Conservation (phyloP, 2,797 vertebrate species). For the Echiichthys vipera region DNA sequence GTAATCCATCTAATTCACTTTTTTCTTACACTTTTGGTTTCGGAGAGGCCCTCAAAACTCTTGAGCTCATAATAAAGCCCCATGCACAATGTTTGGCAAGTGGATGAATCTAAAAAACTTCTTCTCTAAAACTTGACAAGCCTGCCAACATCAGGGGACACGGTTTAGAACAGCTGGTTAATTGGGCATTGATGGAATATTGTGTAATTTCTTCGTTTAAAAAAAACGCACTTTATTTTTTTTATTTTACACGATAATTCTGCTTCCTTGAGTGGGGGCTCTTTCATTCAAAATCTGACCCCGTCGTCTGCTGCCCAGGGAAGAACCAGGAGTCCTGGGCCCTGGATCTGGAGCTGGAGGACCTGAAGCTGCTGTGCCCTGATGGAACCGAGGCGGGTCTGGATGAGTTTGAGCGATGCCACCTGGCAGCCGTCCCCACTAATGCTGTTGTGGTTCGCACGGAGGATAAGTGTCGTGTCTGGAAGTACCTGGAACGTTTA, state of each 20-base stretch:
- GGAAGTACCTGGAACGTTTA: constrained; percentile 87
- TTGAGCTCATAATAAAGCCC: not conserved
- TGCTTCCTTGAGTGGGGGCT: not conserved
- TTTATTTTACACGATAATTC: too few relatives aligned
- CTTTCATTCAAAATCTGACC: not conserved
- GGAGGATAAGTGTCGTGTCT: constrained; percentile 86
- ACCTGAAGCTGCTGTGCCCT: constrained; percentile 87
- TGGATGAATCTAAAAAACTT: constrained; percentile 4
- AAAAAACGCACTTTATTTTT: not conserved
- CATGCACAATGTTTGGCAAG: not conserved
- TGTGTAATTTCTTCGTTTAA: not conserved
- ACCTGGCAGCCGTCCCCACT: constrained; percentile 85
- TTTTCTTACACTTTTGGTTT: not conserved
- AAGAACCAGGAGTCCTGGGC: constrained; percentile 88
- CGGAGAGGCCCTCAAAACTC: not conserved
- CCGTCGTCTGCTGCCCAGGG: constrained; percentile 60
- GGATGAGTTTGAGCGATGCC: constrained; percentile 77
- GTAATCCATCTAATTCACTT: too few relatives aligned
- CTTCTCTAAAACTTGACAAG: not conserved
- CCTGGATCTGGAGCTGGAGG: constrained; percentile 86
- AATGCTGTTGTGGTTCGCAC: constrained; percentile 85
- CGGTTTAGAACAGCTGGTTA: not conserved
- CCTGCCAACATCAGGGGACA: not conserved
- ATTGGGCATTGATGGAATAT: not conserved
- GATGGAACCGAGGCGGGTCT: constrained; percentile 81